Base-by-base conservation (phyloP, 2,797 vertebrate genomes). In the Etheostoma nigrum region DNA sequence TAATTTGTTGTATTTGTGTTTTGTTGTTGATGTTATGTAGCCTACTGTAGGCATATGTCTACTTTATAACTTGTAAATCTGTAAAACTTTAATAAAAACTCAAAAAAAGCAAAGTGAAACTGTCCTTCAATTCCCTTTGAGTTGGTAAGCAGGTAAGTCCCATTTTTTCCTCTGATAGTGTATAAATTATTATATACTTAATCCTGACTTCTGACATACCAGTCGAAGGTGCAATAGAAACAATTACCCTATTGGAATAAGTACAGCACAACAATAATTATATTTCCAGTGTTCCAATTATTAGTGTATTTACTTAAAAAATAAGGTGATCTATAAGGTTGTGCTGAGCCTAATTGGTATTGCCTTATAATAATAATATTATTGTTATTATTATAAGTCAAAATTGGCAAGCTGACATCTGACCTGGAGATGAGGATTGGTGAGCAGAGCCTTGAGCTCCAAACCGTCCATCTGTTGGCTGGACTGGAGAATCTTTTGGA, bases 401-500 rank as follows among this genome's bases (percentile, higher is more conserved):
- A 33, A 51, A 61, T 51, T 62, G 59, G 21, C 33, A 45, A 67
- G 11, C 23, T 62, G 83, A 81, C 66, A 70, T 83, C 93, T 92
- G 95, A 99, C 98, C 96, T 98, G 96, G 79, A 99, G 92, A 81
- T 98, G 97, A 78, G 97, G 96, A 27, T 96, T 94, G 91, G 93
- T 97, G 89, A 99, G 94, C 87, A 99, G 95, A 79, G 94, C 90
- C 84, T 89, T 94, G 85, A 99, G 96, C 87, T 99, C 98, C 87
- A 96, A 90, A 60, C 96, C 96, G 89, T 98, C 98, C 78, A 96
- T 97, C 66, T 97, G 95, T 68, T 96, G 95, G 84, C 94, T 94
- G 77, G 96, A 94, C 91, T 96, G 96, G 82, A 99, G 93, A 88
- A 97, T 94, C 90, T 82, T 95, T 85, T 97, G 97, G 23, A 99